Evolutionary conservation across 2,113 vertebrate species (phyloP).

Genomic region (Ochotona princeps): DNA sequence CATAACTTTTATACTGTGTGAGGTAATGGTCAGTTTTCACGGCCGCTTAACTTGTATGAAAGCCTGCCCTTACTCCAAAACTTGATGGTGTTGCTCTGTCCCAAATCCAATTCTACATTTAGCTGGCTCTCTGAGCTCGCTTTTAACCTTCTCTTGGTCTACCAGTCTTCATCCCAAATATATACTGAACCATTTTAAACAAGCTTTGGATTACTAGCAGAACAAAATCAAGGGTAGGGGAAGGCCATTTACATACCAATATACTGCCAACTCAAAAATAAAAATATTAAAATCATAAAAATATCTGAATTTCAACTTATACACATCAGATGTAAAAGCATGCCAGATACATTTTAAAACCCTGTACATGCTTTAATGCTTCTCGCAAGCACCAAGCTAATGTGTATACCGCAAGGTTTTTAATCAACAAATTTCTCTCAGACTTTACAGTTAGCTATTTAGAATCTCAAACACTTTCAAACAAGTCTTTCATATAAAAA

Average conservation of each 20-base stretch:
- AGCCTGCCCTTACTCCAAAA: not conserved
- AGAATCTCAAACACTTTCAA: slow-evolving; percentile 29
- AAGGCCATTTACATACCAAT: not conserved
- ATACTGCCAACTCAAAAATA: slow-evolving; percentile 25
- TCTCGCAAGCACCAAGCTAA: slow-evolving; percentile 11
- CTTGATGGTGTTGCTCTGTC: not conserved
- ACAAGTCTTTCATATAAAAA: slow-evolving; percentile 28
- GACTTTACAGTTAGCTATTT: slow-evolving; percentile 10
- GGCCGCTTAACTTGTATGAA: slow-evolving; percentile 22
- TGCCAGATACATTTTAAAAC: slow-evolving; percentile 42
- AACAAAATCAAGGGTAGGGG: not conserved
- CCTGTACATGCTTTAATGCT: slow-evolving; percentile 45
- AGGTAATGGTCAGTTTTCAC: not conserved
- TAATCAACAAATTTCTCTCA: slow-evolving; percentile 29
- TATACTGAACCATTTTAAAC: slow-evolving; percentile 36
- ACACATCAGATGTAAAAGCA: slow-evolving; percentile 34
- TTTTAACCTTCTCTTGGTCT: not conserved
- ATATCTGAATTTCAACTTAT: slow-evolving; percentile 18
- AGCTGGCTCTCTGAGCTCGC: not conserved
- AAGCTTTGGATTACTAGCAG: slow-evolving; percentile 11
- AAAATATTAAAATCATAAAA: slow-evolving; percentile 32
- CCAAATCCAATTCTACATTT: slow-evolving; percentile 26
- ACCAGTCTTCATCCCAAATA: slow-evolving; percentile 32
- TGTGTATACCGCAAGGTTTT: slow-evolving; percentile 28
- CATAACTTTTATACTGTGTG: slow-evolving; percentile 14